Evolutionary conservation across 2,797 vertebrate species (phyloP).

Genomic region (Salmo trutta): DNA sequence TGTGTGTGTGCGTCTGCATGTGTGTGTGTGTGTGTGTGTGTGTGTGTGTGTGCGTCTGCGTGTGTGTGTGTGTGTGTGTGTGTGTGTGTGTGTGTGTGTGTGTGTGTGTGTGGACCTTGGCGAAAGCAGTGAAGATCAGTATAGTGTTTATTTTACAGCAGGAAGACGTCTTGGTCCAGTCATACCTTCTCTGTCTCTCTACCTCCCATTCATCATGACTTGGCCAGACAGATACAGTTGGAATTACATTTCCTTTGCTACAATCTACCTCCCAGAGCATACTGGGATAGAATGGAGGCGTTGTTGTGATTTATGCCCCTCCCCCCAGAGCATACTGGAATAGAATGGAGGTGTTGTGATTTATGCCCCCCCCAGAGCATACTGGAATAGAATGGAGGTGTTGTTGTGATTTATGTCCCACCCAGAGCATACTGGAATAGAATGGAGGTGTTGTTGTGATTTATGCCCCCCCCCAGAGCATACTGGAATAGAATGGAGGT

Average conservation of each 20-base stretch:
- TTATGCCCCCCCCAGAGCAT: too few relatives aligned
- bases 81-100: background rate
- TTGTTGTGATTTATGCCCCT: slow-evolving; percentile 12
- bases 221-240: slow-evolving; percentile 54
- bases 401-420: too few relatives aligned
- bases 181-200: slow-evolving; percentile 32
- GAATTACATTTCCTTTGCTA: slow-evolving; percentile 50
- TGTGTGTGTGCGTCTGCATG: too few relatives aligned
- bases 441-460: slow-evolving; percentile 4
- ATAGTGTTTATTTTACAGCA: slow-evolving; percentile 28
- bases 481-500: too few relatives aligned
- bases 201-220: slow-evolving; percentile 49
- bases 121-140: slow-evolving; percentile 19
- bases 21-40: too few relatives aligned
- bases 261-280: slow-evolving; percentile 34
- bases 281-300: too few relatives aligned
- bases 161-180: slow-evolving; percentile 53
- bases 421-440: too few relatives aligned
- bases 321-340: too few relatives aligned
- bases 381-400: too few relatives aligned
- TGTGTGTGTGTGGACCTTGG: slow-evolving; percentile 36
- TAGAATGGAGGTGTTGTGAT: too few relatives aligned
- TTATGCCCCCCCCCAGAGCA: background rate
- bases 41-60: too few relatives aligned
- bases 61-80: too few relatives aligned